Evolutionary conservation across 2,113 vertebrate genomes (phyloP).

Genomic region (Alaudala cheleensis): DNA sequence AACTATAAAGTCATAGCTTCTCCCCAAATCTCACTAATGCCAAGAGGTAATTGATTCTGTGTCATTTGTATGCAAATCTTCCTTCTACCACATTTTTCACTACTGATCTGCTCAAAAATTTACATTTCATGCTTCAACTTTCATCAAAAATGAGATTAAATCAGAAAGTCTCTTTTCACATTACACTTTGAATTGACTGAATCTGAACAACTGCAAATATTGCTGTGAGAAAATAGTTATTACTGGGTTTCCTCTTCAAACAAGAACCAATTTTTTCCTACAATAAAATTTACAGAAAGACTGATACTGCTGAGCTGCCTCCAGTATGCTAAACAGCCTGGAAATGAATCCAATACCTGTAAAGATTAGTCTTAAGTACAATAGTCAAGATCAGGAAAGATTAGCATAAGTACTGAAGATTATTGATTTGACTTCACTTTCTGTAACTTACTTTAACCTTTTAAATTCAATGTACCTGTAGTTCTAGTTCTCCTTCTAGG

Average conservation of each 20-base stretch:
- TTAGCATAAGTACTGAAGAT: background rate
- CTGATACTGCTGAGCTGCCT: background rate
- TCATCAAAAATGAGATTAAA: constrained; percentile 46
- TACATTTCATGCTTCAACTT: constrained; percentile 11
- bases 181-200: constrained; percentile 4
- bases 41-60: constrained; percentile 32
- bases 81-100: background rate
- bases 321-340: background rate
- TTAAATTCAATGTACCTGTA: background rate
- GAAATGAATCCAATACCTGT: background rate
- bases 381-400: background rate
- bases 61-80: constrained; percentile 56
- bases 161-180: constrained; percentile 18
- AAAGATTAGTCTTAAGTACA: background rate
- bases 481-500: background rate
- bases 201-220: constrained; percentile 8
- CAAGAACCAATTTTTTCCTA: background rate
- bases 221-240: background rate
- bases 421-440: background rate
- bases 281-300: background rate
- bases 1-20: constrained; percentile 8
- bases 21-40: constrained; percentile 26
- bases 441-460: background rate
- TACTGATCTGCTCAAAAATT: background rate
- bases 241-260: background rate